These are phyloP conservation scores for Nebria salina DNA, from an alignment of 2,888 invertebrate genomes.

Conservation along the genomic window DNA sequence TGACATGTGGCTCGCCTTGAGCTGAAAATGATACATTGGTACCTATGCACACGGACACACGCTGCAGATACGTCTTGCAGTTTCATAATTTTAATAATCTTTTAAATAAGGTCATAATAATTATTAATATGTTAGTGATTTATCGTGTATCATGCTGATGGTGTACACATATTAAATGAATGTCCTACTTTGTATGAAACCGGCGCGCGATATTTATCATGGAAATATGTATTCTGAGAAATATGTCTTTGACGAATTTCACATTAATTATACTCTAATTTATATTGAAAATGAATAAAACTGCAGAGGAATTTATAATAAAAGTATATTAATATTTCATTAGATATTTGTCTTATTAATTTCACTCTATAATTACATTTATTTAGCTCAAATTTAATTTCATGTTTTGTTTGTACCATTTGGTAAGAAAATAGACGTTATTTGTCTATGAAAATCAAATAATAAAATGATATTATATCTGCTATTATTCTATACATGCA, in stretches of 20 bases:
- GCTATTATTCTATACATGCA: too few species aligned
- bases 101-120: constrained; percentile 1
- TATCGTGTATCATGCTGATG: neutral
- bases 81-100: neutral
- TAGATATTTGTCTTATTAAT: neutral
- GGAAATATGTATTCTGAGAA: neutral
- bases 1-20: neutral
- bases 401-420: neutral
- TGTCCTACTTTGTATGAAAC: neutral
- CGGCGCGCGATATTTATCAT: neutral
- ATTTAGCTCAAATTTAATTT: neutral
- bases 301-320: neutral
- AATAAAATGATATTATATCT: neutral
- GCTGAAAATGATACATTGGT: neutral
- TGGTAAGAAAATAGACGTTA: neutral
- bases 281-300: neutral
- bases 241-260: neutral
- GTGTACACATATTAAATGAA: neutral
- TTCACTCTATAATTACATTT: neutral
- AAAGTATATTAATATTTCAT: neutral
- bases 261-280: neutral
- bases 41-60: neutral
- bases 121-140: constrained; percentile 1
- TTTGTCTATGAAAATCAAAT: neutral
- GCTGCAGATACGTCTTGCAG: neutral